Evolutionary conservation across 2,888 invertebrate species (phyloP), one percentile per base, ranked within the genome.

Genomic region (Labia minor): DNA sequence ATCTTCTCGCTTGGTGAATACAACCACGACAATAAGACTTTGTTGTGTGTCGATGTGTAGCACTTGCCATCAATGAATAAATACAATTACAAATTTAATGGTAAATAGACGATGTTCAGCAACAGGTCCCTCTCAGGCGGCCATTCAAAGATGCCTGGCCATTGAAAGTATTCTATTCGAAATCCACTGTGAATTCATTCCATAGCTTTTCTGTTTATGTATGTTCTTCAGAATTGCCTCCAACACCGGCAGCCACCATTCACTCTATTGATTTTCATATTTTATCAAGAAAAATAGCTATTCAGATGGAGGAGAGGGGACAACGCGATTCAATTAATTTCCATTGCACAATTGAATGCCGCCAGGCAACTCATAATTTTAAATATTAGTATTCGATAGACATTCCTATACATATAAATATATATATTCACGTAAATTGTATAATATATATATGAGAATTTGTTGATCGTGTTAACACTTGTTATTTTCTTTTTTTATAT

Each of bases 11-110:
- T 49, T 49, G 14, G 49, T 49, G 49, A 49, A 49, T 49, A 49
- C 49, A 49, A 49, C 49, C 49, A 49, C 49, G 14, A 49, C 49
- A 49, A 49, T 49, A 49, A 49, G 49, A 49, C 49, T 49, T 49
- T 49, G 49, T 49, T 49, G 49, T 49, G 49, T 49, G 8, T 4
- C 3, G 3, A 14, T 49, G 49, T 49, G 49, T 49, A 49, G 49
- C 49, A 49, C 49, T 49, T 49, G 49, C 49, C 49, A 49, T 49
- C 49, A 49, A 49, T 49, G 49, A 49, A 49, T 49, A 49, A 49
- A 49, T 49, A 49, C 49, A 49, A 49, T 49, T 49, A 49, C 49
- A 49, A 49, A 49, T 49, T 49, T 49, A 49, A 49, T 49, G 49
- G 49, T 49, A 49, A 49, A 49, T 49, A 49, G 49, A 49, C 49